Conservation (phyloP, 2,797 vertebrate species). For the Onychomys leucogaster region DNA sequence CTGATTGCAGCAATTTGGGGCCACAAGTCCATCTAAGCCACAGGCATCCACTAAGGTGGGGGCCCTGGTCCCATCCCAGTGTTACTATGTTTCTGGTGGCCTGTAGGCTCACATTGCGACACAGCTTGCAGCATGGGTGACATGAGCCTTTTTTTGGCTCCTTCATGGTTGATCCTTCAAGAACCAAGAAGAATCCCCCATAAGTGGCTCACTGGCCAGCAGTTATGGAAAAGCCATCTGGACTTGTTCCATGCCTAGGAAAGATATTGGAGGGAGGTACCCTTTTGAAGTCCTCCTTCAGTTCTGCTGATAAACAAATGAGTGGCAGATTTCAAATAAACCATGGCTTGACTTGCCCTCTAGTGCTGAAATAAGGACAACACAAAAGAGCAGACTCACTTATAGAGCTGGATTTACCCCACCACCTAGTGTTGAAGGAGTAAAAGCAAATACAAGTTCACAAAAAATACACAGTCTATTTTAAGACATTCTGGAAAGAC, state of each 20-base stretch:
- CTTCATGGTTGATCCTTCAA: background rate
- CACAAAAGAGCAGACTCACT: background rate
- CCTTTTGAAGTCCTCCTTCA: background rate
- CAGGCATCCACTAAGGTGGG: no score
- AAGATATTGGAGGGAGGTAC: background rate
- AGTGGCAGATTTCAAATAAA: background rate
- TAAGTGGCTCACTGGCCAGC: background rate
- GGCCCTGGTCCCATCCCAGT: no score
- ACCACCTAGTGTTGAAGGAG: background rate
- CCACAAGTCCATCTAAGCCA: background rate
- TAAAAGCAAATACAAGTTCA: background rate
- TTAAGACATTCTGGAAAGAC: background rate
- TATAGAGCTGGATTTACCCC: background rate
- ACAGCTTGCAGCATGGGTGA: no score
- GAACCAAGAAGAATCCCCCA: background rate
- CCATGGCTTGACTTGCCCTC: background rate
- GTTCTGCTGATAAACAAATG: background rate
- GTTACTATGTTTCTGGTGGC: background rate
- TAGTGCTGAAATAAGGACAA: background rate
- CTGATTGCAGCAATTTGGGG: no score
- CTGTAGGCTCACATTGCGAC: background rate
- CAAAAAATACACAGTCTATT: background rate
- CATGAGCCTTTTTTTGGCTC: no score
- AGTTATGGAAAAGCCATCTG: background rate
- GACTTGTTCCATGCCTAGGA: background rate